Evolutionary conservation across 2,888 invertebrate genomes (phyloP).

Genomic region (Julus scandinavius): DNA sequence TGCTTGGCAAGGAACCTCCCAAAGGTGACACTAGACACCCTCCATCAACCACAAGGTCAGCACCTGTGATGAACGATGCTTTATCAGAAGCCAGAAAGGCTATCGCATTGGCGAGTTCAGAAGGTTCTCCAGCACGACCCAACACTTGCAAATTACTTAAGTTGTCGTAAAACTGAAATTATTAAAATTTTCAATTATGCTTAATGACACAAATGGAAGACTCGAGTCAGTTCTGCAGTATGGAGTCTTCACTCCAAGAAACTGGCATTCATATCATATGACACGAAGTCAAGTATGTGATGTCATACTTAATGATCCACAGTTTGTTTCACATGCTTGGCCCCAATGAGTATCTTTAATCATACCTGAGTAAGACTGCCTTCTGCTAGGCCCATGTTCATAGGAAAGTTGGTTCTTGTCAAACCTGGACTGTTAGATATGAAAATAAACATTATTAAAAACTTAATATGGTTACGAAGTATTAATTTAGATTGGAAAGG

Average conservation of each 20-base stretch:
- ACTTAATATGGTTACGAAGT: neutral
- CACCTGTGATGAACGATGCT: slow-evolving; percentile 52
- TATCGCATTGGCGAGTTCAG: slow-evolving; percentile 39
- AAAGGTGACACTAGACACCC: slow-evolving; percentile 44
- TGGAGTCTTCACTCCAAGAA: too few relatives aligned
- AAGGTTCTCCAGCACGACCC: slow-evolving; percentile 47
- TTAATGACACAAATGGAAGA: neutral
- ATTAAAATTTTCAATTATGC: neutral
- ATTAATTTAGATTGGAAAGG: neutral
- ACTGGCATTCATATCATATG: too few relatives aligned
- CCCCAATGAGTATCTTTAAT: too few relatives aligned
- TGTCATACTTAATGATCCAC: too few relatives aligned
- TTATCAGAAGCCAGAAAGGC: slow-evolving; percentile 52
- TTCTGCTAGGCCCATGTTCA: neutral
- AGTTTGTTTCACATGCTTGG: too few relatives aligned
- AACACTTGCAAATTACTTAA: neutral
- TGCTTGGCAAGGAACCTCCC: too few relatives aligned
- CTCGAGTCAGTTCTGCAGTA: too few relatives aligned
- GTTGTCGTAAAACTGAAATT: slow-evolving; percentile 49
- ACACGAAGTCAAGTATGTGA: too few relatives aligned
- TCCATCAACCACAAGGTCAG: slow-evolving; percentile 52
- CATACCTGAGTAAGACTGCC: neutral
- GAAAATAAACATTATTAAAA: neutral
- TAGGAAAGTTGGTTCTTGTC: neutral
- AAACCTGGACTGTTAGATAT: neutral